Base-by-base conservation (phyloP, 1,140 invertebrate species). In the Drepana arcuata region DNA sequence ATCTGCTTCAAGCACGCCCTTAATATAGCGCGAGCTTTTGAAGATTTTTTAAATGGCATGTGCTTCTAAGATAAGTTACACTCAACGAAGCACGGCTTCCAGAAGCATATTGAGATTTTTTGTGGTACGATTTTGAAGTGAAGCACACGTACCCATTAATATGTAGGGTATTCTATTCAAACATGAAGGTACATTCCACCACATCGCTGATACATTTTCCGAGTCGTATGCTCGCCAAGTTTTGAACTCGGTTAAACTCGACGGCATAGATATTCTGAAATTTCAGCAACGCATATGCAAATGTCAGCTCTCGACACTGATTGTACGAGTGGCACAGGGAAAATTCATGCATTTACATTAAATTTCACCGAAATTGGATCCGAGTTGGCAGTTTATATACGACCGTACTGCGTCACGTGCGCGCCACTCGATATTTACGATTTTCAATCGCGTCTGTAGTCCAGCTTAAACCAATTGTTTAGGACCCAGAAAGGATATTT, bases 271-370 rank as follows among this genome's bases (percentile, higher is more conserved):
- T 73, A 68, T 73, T 70, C 61, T 65, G 68, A 68, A 77, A 80
- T 71, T 77, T 78, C 65, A 67, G 52, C 59, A 69, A 67, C 65
- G 59, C 73, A 71, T 80, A 78, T 78, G 77, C 77, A 77, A 78
- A 78, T 81, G 66, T 81, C 73, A 81, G 71, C 58, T 68, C 70
- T 69, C 77, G 70, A 81, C 73, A 74, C 68, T 77, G 68, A 81
- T 81, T 77, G 73, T 81, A 74, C 71, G 67, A 78, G 71, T 74
- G 64, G 67, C 62, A 63, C 63, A 54, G 61, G 68, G 68, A 72
- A 78, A 77, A 78, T 74, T 78, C 72, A 74, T 75, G 72, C 67
- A 79, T 81, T 79, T 77, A 77, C 72, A 79, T 79, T 79, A 77
- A 79, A 81, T 79, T 74, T 69, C 54, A 61, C 59, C 59, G 63